Conservation (phyloP, 2,113 vertebrate genomes). For the Alces alces region DNA sequence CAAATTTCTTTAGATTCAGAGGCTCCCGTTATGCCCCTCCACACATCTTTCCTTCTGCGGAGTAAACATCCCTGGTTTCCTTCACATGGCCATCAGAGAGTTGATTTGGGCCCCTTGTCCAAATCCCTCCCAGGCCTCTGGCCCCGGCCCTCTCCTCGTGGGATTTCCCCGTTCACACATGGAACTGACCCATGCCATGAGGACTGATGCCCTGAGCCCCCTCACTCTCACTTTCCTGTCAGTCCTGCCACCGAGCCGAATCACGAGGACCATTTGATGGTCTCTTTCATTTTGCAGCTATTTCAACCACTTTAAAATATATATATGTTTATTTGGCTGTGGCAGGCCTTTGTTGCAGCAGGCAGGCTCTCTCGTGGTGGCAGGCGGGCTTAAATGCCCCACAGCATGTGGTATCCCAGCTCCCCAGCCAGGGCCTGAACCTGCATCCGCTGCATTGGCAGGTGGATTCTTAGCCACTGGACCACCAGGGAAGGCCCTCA, state of each 20-base stretch:
- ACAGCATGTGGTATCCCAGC: background rate
- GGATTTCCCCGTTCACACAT: background rate
- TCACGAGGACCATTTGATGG: accelerated
- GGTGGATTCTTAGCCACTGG: background rate
- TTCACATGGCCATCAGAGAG: background rate
- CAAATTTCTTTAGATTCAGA: background rate
- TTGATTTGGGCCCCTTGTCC: background rate
- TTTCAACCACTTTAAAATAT: background rate
- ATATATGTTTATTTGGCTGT: background rate
- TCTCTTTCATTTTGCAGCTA: background rate
- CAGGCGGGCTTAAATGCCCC: background rate
- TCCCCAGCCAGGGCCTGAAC: background rate
- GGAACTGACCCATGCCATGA: background rate
- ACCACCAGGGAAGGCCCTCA: background rate
- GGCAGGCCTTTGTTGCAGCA: background rate
- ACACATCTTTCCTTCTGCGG: background rate
- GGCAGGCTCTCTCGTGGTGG: background rate
- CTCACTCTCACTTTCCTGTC: background rate
- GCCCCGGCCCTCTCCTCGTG: background rate
- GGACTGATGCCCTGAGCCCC: no score
- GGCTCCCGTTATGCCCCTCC: background rate
- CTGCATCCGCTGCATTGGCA: background rate
- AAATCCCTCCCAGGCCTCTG: background rate
- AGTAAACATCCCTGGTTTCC: background rate
- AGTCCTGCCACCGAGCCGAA: no score